Evolutionary conservation across 53 echinoderm and acorn worm species (phyloP).

Genomic region (Paracentrotus lividus): DNA sequence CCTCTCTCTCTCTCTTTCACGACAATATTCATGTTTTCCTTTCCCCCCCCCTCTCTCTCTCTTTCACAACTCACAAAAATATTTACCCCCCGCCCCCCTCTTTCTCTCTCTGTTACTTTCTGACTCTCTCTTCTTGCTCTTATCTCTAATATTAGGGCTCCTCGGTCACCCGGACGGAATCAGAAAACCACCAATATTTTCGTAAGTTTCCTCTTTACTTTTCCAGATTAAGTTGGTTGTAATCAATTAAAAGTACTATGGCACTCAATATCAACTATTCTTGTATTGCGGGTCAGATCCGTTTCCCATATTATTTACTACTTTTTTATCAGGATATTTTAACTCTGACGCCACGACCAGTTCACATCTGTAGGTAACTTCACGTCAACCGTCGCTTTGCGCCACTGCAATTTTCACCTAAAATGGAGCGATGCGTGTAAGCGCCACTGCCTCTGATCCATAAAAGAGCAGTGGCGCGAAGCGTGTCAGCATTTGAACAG

Average conservation of each 20-base stretch:
- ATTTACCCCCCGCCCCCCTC: too few species aligned
- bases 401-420: neutral
- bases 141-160: too few species aligned
- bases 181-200: neutral
- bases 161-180: neutral
- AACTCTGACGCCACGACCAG: neutral
- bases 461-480: neutral
- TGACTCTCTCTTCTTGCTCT: too few species aligned
- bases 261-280: neutral
- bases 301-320: neutral
- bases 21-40: too few species aligned
- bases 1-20: too few species aligned
- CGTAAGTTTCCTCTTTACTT: neutral
- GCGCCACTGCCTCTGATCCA: neutral
- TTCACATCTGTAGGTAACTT: neutral
- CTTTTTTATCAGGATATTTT: neutral
- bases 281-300: neutral
- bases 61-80: too few species aligned
- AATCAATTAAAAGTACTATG: slow-evolving; percentile 8
- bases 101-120: too few species aligned
- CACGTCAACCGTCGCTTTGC: neutral
- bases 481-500: neutral
- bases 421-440: neutral
- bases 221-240: too few species aligned
- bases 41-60: too few species aligned